Base-by-base conservation (phyloP, 2,113 vertebrate genomes). In the Pelvicachromis taeniatus region DNA sequence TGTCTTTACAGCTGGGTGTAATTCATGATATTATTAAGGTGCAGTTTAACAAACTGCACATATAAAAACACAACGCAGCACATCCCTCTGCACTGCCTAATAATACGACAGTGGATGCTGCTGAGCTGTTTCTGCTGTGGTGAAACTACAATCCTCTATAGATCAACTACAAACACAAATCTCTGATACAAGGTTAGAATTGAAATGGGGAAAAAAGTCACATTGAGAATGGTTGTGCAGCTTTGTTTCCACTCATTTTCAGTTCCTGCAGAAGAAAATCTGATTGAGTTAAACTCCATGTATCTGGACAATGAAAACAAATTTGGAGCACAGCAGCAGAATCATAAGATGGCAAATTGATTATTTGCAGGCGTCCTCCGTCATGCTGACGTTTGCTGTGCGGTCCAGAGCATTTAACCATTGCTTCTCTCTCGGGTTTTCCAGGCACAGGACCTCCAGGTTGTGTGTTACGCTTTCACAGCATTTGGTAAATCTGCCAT, bases 401-500 rank as follows among this genome's bases (percentile, higher is more conserved):
- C 38, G 33, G 35, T 38, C 6, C 33, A 63, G 59, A 63, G 59
- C 59, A 21, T 63, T 1, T 63, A 63, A 63, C 59, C 11, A 3
- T 38, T 63, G 0, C 1, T 63, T 38, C 61, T 65, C 0, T 77
- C 17, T 50, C 14, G 86, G 85, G 35, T 13, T 80, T 88, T 40
- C 35, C 90, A 99, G 99, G 88, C 89, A 1, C 96, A 96, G 87
- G 96, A 99, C 59, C 56, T 99, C 56, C 96, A 99, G 88, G 1
- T 98, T 21, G 94, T 96, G 55, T 95, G 79, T 50, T 96, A 96
- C 0, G 94, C 97, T 56, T 99, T 99, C 89, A 98, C 95, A 2
- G 89, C 96, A 3, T 99, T 99, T 13, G 99, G 99, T 82, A 99
- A 99, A 96, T 83, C 90, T 1, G 90, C 96, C 53, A 96, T 98